Base-by-base conservation (phyloP, 2,888 invertebrate species). In the Muscina levida region DNA sequence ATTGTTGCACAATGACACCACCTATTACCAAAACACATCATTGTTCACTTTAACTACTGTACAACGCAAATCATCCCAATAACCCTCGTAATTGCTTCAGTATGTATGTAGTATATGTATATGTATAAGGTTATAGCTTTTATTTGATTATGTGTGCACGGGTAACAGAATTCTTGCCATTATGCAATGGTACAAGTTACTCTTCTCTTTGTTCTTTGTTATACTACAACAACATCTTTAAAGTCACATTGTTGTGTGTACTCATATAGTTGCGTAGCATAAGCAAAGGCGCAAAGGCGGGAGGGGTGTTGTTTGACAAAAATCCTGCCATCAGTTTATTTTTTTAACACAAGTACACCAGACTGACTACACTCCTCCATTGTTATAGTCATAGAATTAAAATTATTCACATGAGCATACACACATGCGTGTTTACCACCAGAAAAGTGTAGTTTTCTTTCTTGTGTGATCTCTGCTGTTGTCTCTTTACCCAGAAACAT, bases 171-270 rank as follows among this genome's bases (percentile, higher is more conserved):
- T 42, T 39, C 1, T 2, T 10, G 10, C 15, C 57, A 59, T 59
- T 59, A 39, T 15, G 42, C 42, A 19, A 22, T 22, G 62, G 62
- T 31, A 31, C 13, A 62, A 22, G 62, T 42, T 62, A 11, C n/a
- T 56, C 15, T 42, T 42, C 22, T 19, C 62, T 62, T 62, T 62
- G 42, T 62, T 62, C 62, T 62, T 39, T 62, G 62, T 22, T 39
- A 22, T 39, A 42, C 22, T 62, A 42, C 42, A 42, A 42, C 62
- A 62, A 42, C 42, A 62, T 62, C 62, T 62, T 42, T 42, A 62
- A 62, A 62, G 62, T 62, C 62, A 62, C 62, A 19, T 19, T 62
- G 42, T 19, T 39, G 2, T 17, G 17, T 31, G n/a, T n/a, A n/a
- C n/a, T n/a, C n/a, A n/a, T n/a, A n/a, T n/a, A n/a, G n/a, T n/a